Percentiles rank a stretch among this genome's conserved stretches.
phyloP scores from a whole-genome alignment of 92 coral and sea anemone genomes.

The Isaurus tuberculatus region DNA sequence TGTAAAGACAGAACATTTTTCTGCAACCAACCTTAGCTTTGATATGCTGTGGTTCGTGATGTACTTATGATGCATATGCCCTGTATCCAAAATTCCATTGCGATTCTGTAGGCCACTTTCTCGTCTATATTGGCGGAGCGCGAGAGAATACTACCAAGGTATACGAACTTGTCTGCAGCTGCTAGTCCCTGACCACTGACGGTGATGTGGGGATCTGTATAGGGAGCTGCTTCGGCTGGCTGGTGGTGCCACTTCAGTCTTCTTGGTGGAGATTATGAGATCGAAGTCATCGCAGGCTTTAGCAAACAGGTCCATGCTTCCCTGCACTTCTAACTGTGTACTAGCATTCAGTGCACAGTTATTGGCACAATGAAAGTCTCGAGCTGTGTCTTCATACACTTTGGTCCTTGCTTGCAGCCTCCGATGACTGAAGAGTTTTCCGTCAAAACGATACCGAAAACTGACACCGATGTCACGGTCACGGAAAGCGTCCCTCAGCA shows the following conservation, averaged over 20 bases:
- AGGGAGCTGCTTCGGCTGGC: slow-evolving; percentile 31
- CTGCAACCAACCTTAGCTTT: no score
- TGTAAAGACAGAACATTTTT: no score
- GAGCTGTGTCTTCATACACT: background rate
- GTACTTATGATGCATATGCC: no score
- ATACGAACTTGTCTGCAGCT: slow-evolving; percentile 41
- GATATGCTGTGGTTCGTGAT: no score
- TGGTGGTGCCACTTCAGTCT: slow-evolving; percentile 50
- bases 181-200: background rate
- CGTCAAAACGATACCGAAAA: background rate
- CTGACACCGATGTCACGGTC: background rate
- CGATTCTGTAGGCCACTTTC: background rate
- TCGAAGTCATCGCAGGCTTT: slow-evolving; percentile 49
- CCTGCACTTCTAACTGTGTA: slow-evolving; percentile 40
- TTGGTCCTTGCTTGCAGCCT: background rate
- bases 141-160: slow-evolving; percentile 51
- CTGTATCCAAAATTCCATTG: no score
- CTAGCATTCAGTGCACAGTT: slow-evolving; percentile 13
- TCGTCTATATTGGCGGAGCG: background rate
- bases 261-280: slow-evolving; percentile 45
- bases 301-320: slow-evolving; percentile 21
- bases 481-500: background rate
- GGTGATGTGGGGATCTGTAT: no score
- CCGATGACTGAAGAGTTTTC: background rate
- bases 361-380: no score